These are phyloP conservation scores for Chaetorhynchus papuensis DNA, from an alignment of 2,113 vertebrate species.

Conservation along the genomic window DNA sequence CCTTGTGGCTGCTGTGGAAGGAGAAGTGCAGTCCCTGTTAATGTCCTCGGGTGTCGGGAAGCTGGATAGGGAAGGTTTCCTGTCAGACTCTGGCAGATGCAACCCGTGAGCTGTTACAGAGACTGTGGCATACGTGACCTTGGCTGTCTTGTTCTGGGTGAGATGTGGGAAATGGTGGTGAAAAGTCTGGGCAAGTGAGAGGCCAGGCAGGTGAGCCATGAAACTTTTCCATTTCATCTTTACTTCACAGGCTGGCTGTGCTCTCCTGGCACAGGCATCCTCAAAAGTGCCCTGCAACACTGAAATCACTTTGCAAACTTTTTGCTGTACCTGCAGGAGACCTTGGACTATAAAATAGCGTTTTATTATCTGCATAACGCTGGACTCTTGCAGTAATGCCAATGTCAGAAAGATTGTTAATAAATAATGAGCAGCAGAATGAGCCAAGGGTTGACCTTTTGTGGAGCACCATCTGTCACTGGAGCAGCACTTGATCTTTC, in stretches of 20 bases:
- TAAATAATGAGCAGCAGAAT: conserved; percentile 70
- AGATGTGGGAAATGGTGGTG: not conserved
- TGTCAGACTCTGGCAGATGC: not conserved
- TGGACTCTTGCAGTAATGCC: conserved; percentile 54
- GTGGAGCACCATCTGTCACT: conserved; percentile 64
- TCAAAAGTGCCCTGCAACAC: conserved; percentile 31
- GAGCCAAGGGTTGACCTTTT: conserved; percentile 71
- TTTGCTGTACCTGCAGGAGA: conserved; percentile 66
- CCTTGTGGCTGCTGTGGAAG: not conserved
- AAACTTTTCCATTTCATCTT: not conserved
- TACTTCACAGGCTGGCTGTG: not conserved
- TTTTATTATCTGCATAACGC: conserved; percentile 60
- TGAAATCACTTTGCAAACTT: conserved; percentile 65
- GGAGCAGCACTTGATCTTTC: conserved; percentile 44
- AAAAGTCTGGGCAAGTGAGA: not conserved
- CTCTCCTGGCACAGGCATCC: not conserved
- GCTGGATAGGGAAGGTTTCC: not conserved
- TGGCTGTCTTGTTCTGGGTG: not conserved
- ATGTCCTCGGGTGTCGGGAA: not conserved
- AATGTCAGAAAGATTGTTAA: conserved; percentile 62
- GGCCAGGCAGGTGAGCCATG: not conserved
- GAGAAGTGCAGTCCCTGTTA: not conserved
- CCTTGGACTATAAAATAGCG: conserved; percentile 57
- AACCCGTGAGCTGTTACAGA: rapidly evolving
- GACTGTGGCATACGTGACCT: not conserved